Conservation (phyloP, 2,888 invertebrate species). For the Polydrusus tereticollis region DNA sequence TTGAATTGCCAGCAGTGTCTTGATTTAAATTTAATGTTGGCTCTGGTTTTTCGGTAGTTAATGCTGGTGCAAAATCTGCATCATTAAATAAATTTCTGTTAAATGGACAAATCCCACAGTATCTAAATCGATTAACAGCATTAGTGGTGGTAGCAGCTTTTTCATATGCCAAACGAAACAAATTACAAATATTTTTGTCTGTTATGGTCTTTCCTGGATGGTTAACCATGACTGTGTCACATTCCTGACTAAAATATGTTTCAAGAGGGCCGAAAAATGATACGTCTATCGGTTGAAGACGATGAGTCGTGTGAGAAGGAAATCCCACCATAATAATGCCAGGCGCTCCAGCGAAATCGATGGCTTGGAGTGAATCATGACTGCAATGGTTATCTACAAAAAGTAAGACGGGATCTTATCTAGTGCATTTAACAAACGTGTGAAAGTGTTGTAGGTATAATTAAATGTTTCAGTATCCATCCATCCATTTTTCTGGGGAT, state of each 20-base stretch:
- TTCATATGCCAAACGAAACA: not conserved
- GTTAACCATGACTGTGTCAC: not conserved
- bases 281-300: no score
- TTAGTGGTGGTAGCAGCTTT: constrained; percentile 3
- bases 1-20: no score
- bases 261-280: not conserved
- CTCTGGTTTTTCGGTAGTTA: not conserved
- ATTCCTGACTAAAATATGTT: constrained; percentile 2
- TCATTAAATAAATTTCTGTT: not conserved
- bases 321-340: constrained; percentile 14
- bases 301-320: not conserved
- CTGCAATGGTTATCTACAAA: constrained; percentile 5
- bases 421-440: not conserved
- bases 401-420: not conserved
- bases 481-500: constrained; percentile 13
- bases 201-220: not conserved
- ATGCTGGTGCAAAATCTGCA: not conserved
- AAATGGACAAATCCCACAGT: not conserved
- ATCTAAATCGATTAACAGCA: constrained; percentile 1
- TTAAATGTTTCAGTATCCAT: constrained; percentile 1
- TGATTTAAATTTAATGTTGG: no score
- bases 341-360: not conserved
- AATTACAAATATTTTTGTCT: constrained; percentile 1
- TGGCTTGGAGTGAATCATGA: not conserved
- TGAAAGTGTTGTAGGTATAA: constrained; percentile 8